Base-by-base conservation (phyloP, 2,888 invertebrate genomes). In the Corbicula japonica region DNA sequence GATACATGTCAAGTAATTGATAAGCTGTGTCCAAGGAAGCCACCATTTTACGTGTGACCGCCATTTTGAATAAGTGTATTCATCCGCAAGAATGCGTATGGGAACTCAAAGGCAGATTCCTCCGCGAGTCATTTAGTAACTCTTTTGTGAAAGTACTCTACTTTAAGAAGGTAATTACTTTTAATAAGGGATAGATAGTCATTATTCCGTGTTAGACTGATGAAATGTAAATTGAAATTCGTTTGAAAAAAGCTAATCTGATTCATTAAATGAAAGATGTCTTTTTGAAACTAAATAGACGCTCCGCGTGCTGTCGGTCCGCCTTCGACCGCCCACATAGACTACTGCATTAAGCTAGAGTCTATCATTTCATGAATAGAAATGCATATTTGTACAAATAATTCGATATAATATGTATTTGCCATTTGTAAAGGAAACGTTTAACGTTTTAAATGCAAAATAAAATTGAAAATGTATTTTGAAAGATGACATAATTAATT, bases 121-220 rank as follows among this genome's bases (percentile, higher is more conserved):
- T 26, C 66, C 66, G 23, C 32, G 38, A 68, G 26, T 32, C 66
- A 54, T 68, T 68, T 68, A 68, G 66, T 68, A 26, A 5, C 41
- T 68, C 38, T 60, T 60, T 46, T 61, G 48, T 28, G 60, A 8
- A 41, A 23, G 54, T 30, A 48, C 56, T 44, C 46, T 63, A 54
- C 28, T 41, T 56, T 65, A 73, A 56, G 58, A 72, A 73, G 46
- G 46, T 63, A 63, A 73, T 73, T 73, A 73, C 38, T 32, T 54
- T 46, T 65, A 65, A 63, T 65, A 63, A 41, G 44, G 56, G 58
- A 73, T 65, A 73, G 63, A 73, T 65, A 73, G 72, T 73, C 44
- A 73, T 73, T 73, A 73, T 56, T 73, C 46, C 23, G 46, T 62
- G 56, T 72, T 50, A 63, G 34, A 35, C 50, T 56, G 56, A 34